phyloP scores from a whole-genome alignment of 2,797 vertebrate genomes.

The Tamandua tetradactyla region DNA sequence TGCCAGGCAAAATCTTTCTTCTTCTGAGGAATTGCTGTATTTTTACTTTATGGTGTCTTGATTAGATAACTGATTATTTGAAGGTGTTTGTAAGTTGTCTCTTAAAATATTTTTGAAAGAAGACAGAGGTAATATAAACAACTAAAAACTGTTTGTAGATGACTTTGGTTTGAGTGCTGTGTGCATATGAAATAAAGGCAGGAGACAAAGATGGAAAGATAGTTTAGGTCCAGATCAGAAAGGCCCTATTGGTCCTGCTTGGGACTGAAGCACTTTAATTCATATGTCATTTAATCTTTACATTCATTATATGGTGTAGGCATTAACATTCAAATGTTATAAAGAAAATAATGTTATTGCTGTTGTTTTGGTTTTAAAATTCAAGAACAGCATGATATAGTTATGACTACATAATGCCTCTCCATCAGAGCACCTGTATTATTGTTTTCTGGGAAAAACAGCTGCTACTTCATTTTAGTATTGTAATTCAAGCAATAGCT shows the following conservation, averaged over 20 bases:
- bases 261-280: not conserved
- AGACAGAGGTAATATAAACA: not conserved
- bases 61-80: not conserved
- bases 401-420: not conserved
- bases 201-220: not conserved
- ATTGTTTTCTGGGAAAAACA: not conserved
- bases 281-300: not conserved
- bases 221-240: not conserved
- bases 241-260: not conserved
- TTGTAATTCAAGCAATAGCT: not conserved
- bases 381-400: not conserved
- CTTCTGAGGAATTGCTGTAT: not conserved
- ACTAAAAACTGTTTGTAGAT: not conserved
- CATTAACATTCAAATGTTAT: not conserved
- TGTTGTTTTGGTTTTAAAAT: not conserved
- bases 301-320: not conserved
- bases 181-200: not conserved
- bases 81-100: not conserved
- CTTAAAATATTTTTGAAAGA: not conserved
- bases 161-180: not conserved
- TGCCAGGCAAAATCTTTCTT: not conserved
- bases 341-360: conserved; percentile 13
- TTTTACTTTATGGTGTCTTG: conserved; percentile 6
- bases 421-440: not conserved
- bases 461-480: not conserved